phyloP scores from a whole-genome alignment of 2,113 vertebrate genomes.

The Alethe castanea region DNA sequence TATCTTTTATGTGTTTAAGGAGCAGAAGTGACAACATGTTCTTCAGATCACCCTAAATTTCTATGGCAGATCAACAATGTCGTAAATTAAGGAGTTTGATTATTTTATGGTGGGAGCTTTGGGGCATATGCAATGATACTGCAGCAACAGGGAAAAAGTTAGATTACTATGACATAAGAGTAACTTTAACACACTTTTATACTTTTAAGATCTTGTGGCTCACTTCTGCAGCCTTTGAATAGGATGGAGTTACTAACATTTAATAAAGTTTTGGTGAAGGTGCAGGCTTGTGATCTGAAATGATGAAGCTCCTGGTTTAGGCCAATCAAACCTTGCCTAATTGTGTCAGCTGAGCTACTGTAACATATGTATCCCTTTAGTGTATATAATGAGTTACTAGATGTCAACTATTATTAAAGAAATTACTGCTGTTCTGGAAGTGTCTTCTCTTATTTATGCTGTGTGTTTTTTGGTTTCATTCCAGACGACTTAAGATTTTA shows the following conservation, averaged over 20 bases:
- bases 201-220: background rate
- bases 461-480: background rate
- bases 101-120: background rate
- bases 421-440: background rate
- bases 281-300: background rate
- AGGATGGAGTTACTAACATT: background rate
- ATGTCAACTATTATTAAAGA: background rate
- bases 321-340: background rate
- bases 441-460: background rate
- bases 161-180: background rate
- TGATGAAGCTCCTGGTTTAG: background rate
- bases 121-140: background rate
- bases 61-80: background rate
- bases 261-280: background rate
- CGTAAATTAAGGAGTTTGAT: background rate
- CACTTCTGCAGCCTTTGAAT: background rate
- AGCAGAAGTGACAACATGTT: background rate
- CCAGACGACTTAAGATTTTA: background rate
- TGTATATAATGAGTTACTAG: background rate
- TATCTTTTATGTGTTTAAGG: background rate
- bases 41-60: background rate
- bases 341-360: background rate
- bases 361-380: background rate
- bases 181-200: background rate
- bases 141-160: background rate